Percentiles rank a stretch among this genome's conserved stretches.
Evolutionary conservation across 2,888 invertebrate species (phyloP).

Genomic region (Mylabris sibirica): DNA sequence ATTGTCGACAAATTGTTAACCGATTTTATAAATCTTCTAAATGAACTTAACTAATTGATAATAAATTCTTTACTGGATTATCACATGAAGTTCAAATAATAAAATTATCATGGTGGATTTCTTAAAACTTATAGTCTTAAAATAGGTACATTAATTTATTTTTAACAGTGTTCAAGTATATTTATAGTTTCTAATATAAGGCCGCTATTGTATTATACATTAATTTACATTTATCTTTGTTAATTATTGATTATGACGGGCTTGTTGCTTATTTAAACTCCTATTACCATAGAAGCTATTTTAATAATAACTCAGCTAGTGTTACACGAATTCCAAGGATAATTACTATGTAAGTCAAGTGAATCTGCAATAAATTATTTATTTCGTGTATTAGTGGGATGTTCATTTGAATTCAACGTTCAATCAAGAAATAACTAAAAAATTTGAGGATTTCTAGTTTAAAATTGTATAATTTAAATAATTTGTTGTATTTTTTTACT

Average conservation of each 20-base stretch:
- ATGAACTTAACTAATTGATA: too few species aligned
- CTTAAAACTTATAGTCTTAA: too few species aligned
- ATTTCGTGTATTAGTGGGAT: not conserved
- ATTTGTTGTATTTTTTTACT: too few species aligned
- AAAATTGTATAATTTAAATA: too few species aligned
- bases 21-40: too few species aligned
- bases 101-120: too few species aligned
- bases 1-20: not conserved
- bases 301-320: not conserved
- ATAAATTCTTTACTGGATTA: too few species aligned
- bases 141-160: too few species aligned
- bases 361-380: not conserved
- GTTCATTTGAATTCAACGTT: not conserved
- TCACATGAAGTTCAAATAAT: too few species aligned
- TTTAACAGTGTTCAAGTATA: too few species aligned
- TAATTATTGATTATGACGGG: not conserved
- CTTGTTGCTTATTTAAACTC: not conserved
- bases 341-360: not conserved
- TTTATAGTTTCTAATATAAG: not conserved
- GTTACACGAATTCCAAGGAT: not conserved
- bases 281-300: not conserved
- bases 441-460: not conserved
- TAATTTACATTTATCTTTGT: not conserved
- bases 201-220: not conserved
- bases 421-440: not conserved